Percentiles rank a stretch among this genome's conserved stretches.
These are phyloP conservation scores for Falco punctatus DNA, from an alignment of 2,113 vertebrate species.

Conservation along the genomic window DNA sequence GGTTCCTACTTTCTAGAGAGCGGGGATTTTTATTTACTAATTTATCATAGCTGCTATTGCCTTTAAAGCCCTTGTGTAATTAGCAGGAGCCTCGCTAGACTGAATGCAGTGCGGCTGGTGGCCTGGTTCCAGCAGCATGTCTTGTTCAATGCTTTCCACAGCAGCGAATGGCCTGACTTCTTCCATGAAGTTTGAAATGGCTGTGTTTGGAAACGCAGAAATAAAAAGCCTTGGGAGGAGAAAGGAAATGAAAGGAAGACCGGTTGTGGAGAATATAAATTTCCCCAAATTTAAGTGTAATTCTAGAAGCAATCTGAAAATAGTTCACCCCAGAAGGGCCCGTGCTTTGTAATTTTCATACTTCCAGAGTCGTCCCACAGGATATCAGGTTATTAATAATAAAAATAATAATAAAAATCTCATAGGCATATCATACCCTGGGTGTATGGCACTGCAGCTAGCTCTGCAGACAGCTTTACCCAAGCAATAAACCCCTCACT, in stretches of 20 bases:
- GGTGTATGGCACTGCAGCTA: neutral
- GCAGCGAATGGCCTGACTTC: rapidly evolving
- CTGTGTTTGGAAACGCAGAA: neutral
- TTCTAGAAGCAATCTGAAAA: slow-evolving; percentile 6
- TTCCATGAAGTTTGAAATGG: neutral
- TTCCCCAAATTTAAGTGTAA: neutral
- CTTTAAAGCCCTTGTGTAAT: neutral
- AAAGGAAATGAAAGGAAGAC: neutral
- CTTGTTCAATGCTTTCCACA: neutral
- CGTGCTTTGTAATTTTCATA: rapidly evolving
- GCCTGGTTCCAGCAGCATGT: neutral
- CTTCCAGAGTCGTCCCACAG: neutral
- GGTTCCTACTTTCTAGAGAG: neutral
- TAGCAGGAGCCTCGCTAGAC: neutral
- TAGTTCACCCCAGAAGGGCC: neutral
- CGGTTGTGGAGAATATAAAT: rapidly evolving
- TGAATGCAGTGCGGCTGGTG: neutral
- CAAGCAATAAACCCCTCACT: neutral
- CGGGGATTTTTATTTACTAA: neutral
- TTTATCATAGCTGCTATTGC: neutral
- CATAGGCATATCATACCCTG: neutral
- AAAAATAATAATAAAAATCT: neutral
- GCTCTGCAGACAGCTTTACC: neutral
- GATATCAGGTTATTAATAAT: neutral
- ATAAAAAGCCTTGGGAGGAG: neutral